Evolutionary conservation across 1,140 invertebrate genomes (phyloP), one percentile per base, ranked within the genome.

Genomic region (Drosophila azteca): DNA sequence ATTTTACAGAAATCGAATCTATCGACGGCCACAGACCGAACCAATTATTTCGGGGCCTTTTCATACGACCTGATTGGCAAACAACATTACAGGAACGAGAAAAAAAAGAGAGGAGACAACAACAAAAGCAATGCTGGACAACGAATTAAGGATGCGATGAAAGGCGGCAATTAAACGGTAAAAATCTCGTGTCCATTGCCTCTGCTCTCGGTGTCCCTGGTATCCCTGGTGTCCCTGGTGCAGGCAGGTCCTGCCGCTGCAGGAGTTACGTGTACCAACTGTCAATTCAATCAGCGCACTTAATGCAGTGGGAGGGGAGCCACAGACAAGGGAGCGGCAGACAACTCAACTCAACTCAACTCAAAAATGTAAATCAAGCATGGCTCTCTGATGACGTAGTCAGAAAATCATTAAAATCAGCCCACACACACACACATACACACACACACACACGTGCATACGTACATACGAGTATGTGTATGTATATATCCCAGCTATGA

Each of bases 301-400:
- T 64, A 75, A 65, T 72, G 75, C 61, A 53, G 57, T 2, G 35
- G 35, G 35, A 39, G 4, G 35, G 7, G 35, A 39, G 35, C 35
- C 26, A 31, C 57, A 31, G n/a, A n/a, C n/a, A n/a, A n/a, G n/a
- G n/a, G n/a, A n/a, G 45, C 11, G 49, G 46, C 60, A 53, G 53
- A 72, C 58, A 79, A 76, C 73, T 80, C 57, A 55, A 53, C 50
- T 68, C 58, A 79, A n/a, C n/a, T n/a, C n/a, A n/a, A 76, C 73
- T 80, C 57, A 59, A 66, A 77, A 68, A 77, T 67, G 67, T 67
- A 76, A 77, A 73, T 81, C 66, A 71, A 77, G 78, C 77, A 68
- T 44, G 31, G 49, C 58, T 50, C 9, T 66, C 67, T 76, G 68
- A 74, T 59, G 78, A 55, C 78, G 58, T 58, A 81, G 53, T 67